Evolutionary conservation across 2,113 vertebrate genomes (phyloP), one percentile per base, ranked within the genome.

Genomic region (Quiscalus mexicanus): DNA sequence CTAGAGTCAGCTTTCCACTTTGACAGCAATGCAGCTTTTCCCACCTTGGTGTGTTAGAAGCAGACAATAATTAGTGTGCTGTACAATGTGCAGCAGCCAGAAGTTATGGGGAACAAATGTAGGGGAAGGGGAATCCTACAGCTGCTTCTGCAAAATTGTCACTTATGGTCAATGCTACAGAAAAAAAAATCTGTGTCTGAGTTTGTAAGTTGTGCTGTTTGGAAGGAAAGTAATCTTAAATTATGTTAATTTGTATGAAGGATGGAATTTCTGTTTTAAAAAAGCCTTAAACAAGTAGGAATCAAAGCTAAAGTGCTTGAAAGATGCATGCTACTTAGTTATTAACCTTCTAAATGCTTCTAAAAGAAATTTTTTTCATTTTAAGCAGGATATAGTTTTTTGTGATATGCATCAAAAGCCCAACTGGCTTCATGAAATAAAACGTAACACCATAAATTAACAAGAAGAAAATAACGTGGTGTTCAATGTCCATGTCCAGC

Each of bases 21-120:
- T 21, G 4, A 1, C 11, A 15, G 25, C 3, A 45, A 35, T 0
- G 24, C 31, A 42, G 62, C 23, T 60, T 53, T 42, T 37, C 42
- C 47, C 27, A 42, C 15, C 37, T 58, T 2, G 9, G 0, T 47
- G 4, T 7, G 75, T 55, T 31, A 59, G 59, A 24, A 31, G 41
- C 10, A 15, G 18, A 2, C 15, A 17, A 1, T 14, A 55, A 49
- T 6, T 15, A 17, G 8, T 4, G 3, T 12, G 12, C 7, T 37
- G 30, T 24, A 22, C 2, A 9, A 22, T 12, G 77, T 52, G 27
- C 12, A 41, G 35, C 9, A 31, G 77, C 12, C 41, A 9, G 25
- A 64, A 73, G 18, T 31, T n/a, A 14, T 3, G 21, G 47, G n/a
- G 35, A 74, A 55, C 50, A 89, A 69, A 70, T 4, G 8, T 0